phyloP scores from a whole-genome alignment of 1,140 invertebrate genomes.

The Meloidogyne floridensis region DNA sequence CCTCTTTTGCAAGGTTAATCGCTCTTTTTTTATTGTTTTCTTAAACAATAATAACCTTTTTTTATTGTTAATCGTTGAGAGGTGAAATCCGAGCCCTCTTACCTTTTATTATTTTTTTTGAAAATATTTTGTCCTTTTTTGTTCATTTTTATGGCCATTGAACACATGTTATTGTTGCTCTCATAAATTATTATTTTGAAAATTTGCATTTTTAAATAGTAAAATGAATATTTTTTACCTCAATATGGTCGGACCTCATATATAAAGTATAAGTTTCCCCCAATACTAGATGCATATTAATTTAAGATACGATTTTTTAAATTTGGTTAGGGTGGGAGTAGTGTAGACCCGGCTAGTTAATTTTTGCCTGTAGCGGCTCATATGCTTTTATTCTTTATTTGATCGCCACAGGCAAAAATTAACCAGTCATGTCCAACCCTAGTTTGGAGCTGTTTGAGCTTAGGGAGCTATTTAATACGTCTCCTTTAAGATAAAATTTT shows the following conservation, averaged over 20 bases:
- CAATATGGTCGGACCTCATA: background rate
- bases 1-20: constrained; percentile 19
- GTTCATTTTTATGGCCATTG: background rate
- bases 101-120: background rate
- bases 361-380: too few relatives aligned
- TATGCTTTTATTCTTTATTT: too few relatives aligned
- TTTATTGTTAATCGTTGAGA: background rate
- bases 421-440: too few relatives aligned
- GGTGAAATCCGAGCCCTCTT: constrained; percentile 23
- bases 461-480: too few relatives aligned
- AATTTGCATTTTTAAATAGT: background rate
- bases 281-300: too few relatives aligned
- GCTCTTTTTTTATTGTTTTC: constrained; percentile 13
- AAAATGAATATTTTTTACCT: background rate
- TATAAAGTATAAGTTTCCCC: too few relatives aligned
- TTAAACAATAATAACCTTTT: background rate
- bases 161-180: background rate
- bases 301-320: too few relatives aligned
- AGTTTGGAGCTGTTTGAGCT: too few relatives aligned
- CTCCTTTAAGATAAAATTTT: too few relatives aligned
- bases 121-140: background rate
- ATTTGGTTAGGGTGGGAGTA: too few relatives aligned
- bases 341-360: too few relatives aligned
- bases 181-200: background rate
- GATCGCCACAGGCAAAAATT: too few relatives aligned